Percentiles rank a stretch among this genome's conserved stretches.
Conservation (phyloP, 2,797 vertebrate species). For the Sparus aurata region DNA sequence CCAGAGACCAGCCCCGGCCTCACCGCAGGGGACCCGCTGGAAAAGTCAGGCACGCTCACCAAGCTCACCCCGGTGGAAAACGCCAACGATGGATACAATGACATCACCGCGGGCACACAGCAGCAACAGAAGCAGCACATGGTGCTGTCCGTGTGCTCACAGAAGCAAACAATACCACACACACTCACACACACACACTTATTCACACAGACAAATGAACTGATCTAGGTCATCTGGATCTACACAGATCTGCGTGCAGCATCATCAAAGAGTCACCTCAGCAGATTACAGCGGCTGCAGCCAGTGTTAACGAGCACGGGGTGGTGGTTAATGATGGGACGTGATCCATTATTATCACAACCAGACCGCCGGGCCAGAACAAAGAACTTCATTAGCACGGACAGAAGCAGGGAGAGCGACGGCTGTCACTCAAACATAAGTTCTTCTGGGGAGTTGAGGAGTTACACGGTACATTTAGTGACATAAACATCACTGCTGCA, state of each 20-base stretch:
- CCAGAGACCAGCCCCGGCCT: slow-evolving; percentile 85
- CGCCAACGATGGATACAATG: slow-evolving; percentile 41
- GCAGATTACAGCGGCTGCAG: background rate
- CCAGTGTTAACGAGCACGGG: too few relatives aligned
- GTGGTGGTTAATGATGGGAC: too few relatives aligned
- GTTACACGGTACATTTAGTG: too few relatives aligned
- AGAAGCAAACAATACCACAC: slow-evolving; percentile 38
- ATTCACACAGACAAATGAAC: slow-evolving; percentile 49
- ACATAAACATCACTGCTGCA: too few relatives aligned
- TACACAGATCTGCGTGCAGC: background rate
- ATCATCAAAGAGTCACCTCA: slow-evolving; percentile 2
- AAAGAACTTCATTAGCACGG: too few relatives aligned
- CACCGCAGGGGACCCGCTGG: slow-evolving; percentile 76
- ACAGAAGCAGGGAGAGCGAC: too few relatives aligned
- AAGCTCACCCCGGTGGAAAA: slow-evolving; percentile 72
- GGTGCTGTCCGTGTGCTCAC: slow-evolving; percentile 49
- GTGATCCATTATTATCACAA: too few relatives aligned
- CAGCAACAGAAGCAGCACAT: slow-evolving; percentile 42
- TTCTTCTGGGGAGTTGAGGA: too few relatives aligned
- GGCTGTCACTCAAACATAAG: too few relatives aligned
- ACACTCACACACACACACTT: slow-evolving; percentile 37
- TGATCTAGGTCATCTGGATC: slow-evolving; percentile 23
- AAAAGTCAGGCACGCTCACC: slow-evolving; percentile 68
- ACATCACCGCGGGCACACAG: slow-evolving; percentile 23
- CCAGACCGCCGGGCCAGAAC: too few relatives aligned